phyloP scores from a whole-genome alignment of 2,113 vertebrate species.

The Aspiorhynchus laticeps region DNA sequence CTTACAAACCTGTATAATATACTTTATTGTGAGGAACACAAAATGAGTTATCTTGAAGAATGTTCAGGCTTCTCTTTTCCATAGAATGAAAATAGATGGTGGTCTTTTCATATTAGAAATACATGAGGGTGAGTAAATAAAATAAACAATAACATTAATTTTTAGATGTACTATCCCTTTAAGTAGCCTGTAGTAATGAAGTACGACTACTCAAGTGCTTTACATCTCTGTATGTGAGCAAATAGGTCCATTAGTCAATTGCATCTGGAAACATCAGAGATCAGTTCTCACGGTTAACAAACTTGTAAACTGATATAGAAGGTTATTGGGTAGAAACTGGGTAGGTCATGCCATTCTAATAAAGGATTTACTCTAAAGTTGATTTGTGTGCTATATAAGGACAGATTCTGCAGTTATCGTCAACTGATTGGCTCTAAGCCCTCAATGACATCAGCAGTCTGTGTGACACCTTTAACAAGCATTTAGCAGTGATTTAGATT shows the following conservation, averaged over 20 bases:
- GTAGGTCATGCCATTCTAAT: not conserved
- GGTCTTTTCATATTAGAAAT: not conserved
- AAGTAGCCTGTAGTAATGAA: not conserved
- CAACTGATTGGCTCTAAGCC: not conserved
- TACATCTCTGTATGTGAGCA: not conserved
- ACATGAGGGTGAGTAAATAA: not conserved
- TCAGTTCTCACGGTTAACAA: not conserved
- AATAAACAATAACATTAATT: not conserved
- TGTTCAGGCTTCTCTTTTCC: not conserved
- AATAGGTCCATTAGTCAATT: not conserved
- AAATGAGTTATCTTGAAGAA: not conserved
- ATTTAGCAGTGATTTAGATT: not conserved
- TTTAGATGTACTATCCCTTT: not conserved
- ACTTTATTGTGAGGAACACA: not conserved
- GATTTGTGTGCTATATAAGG: not conserved
- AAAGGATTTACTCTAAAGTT: not conserved
- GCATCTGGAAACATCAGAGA: not conserved
- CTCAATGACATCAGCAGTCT: not conserved
- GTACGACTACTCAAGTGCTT: not conserved
- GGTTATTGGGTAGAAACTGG: not conserved
- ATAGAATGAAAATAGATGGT: not conserved
- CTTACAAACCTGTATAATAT: not conserved
- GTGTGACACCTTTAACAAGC: not conserved
- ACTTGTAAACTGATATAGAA: not conserved
- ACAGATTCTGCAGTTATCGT: not conserved